Percentiles rank a stretch among this genome's conserved stretches.
These are phyloP conservation scores for Gymnoscopelus braueri DNA, from an alignment of 2,797 vertebrate genomes.

Conservation along the genomic window DNA sequence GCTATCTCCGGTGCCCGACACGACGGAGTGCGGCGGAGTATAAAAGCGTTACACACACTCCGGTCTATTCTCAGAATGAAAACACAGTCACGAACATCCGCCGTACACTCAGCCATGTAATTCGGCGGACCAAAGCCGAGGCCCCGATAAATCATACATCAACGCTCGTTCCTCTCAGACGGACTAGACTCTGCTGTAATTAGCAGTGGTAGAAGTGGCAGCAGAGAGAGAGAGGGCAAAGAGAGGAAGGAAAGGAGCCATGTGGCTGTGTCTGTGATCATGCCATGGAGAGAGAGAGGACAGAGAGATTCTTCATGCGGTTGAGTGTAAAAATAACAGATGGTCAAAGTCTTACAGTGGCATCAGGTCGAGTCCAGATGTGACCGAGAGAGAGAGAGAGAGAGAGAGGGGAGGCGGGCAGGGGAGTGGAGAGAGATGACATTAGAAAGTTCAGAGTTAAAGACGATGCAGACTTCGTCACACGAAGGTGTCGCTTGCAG, in stretches of 20 bases:
- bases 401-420: background rate
- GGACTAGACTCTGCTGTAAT: background rate
- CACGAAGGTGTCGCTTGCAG: too few species aligned
- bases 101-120: too few species aligned
- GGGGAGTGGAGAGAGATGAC: background rate
- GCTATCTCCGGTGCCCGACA: too few species aligned
- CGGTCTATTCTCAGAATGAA: too few species aligned
- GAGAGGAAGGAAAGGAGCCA: background rate
- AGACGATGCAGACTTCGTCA: too few species aligned
- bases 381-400: slow-evolving; percentile 10
- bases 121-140: too few species aligned
- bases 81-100: too few species aligned
- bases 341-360: slow-evolving; percentile 3
- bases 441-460: background rate
- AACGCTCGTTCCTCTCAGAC: too few species aligned
- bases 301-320: background rate
- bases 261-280: too few species aligned
- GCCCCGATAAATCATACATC: background rate
- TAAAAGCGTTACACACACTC: too few species aligned
- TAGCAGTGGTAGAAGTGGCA: background rate
- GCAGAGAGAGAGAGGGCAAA: background rate
- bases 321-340: slow-evolving; percentile 20
- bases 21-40: too few species aligned
- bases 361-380: slow-evolving; percentile 46
- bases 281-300: background rate